Percentiles rank a stretch among this genome's conserved stretches.
phyloP scores from a whole-genome alignment of 2,113 vertebrate species.

The Mormoops blainvillei region DNA sequence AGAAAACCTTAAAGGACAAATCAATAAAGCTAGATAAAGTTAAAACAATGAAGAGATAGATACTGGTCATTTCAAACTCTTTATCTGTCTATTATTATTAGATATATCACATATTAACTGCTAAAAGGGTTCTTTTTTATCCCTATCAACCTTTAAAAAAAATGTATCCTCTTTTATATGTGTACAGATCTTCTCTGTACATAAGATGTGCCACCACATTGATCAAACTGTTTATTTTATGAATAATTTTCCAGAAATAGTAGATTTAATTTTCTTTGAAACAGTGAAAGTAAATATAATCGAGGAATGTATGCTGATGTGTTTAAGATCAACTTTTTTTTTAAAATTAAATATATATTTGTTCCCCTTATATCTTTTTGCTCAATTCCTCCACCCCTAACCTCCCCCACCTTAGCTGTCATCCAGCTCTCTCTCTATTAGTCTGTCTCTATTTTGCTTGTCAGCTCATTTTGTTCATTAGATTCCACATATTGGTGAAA shows the following conservation, averaged over 20 bases:
- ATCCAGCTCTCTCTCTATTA: too few relatives aligned
- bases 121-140: not conserved
- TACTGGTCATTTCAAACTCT: not conserved
- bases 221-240: not conserved
- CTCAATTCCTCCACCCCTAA: too few relatives aligned
- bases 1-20: not conserved
- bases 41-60: not conserved
- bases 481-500: too few relatives aligned
- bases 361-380: too few relatives aligned
- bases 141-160: not conserved
- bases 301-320: not conserved
- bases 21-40: constrained; percentile 9
- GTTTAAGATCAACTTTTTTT: not conserved
- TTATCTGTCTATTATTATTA: not conserved
- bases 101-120: not conserved
- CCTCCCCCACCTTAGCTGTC: too few relatives aligned
- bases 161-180: not conserved
- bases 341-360: too few relatives aligned
- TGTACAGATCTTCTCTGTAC: not conserved
- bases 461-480: too few relatives aligned
- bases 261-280: not conserved
- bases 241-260: not conserved
- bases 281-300: not conserved
- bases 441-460: too few relatives aligned
- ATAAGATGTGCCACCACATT: not conserved